These are phyloP conservation scores for Matsumyia berberina DNA, from an alignment of 2,888 invertebrate species.

Conservation along the genomic window DNA sequence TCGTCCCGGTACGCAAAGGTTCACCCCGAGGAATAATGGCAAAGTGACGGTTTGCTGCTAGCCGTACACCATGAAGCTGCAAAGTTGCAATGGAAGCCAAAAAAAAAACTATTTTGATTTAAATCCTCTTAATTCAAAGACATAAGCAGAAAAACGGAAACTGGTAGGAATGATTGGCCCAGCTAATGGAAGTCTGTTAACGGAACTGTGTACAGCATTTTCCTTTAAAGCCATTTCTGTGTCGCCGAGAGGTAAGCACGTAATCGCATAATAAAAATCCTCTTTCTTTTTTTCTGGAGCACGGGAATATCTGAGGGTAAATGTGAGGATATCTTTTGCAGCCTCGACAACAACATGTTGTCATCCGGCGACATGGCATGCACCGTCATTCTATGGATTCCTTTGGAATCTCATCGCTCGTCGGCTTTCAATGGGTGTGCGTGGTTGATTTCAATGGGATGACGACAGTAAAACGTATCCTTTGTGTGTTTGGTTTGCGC, in stretches of 20 bases:
- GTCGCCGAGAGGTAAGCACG: slow-evolving; percentile 6
- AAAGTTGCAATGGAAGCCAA: neutral
- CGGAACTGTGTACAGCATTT: neutral
- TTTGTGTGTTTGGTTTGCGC: slow-evolving; percentile 27
- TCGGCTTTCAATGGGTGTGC: slow-evolving; percentile 25
- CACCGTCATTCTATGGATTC: neutral
- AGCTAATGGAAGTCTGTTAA: neutral
- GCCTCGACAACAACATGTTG: slow-evolving; percentile 10
- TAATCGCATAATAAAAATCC: slow-evolving; percentile 23
- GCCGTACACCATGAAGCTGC: slow-evolving; percentile 21
- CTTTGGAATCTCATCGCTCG: slow-evolving; percentile 27
- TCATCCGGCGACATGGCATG: slow-evolving; percentile 17
- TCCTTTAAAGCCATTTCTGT: neutral
- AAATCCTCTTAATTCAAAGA: slow-evolving; percentile 13
- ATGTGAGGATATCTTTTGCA: neutral
- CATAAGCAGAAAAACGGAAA: slow-evolving; percentile 8
- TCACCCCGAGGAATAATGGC: slow-evolving; percentile 1
- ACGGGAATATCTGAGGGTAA: neutral
- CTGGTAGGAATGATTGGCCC: neutral
- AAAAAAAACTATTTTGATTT: neutral
- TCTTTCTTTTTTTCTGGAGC: neutral
- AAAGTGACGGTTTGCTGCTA: slow-evolving; percentile 1
- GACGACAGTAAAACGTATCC: slow-evolving; percentile 34
- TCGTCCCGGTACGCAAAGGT: slow-evolving; percentile 14
- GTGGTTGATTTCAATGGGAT: slow-evolving; percentile 39